Conservation (phyloP, 2,888 invertebrate genomes). For the Ophion obscuratus region DNA sequence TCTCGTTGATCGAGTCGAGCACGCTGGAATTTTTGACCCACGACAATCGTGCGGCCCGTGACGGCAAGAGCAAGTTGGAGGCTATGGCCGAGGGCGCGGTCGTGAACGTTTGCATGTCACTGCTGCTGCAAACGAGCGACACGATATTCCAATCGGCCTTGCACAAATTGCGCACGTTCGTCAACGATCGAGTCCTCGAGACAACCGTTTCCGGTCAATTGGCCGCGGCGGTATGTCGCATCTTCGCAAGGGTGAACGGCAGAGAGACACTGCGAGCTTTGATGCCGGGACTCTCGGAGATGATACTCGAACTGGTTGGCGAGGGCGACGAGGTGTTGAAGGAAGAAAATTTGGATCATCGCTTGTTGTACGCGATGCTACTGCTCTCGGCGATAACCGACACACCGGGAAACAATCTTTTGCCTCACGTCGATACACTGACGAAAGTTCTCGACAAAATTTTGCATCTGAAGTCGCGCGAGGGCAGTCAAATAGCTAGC, state of each 20-base stretch:
- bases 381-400: conserved; percentile 90
- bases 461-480: conserved; percentile 88
- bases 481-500: conserved; percentile 88
- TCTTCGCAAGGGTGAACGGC: conserved; percentile 88
- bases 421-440: conserved; percentile 88
- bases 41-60: conserved; percentile 83
- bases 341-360: conserved; percentile 92
- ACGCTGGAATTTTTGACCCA: conserved; percentile 88
- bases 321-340: conserved; percentile 88
- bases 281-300: conserved; percentile 89
- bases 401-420: conserved; percentile 87
- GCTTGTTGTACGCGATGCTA: conserved; percentile 91
- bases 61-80: conserved; percentile 89
- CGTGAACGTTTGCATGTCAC: conserved; percentile 88
- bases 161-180: conserved; percentile 90
- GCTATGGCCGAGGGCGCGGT: conserved; percentile 90
- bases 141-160: conserved; percentile 88
- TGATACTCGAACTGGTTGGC: conserved; percentile 85
- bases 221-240: conserved; percentile 89
- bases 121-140: conserved; percentile 89
- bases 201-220: conserved; percentile 93
- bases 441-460: conserved; percentile 89
- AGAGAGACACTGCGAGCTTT: conserved; percentile 89
- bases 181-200: conserved; percentile 91
- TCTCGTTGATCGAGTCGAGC: conserved; percentile 89